Evolutionary conservation across 2,888 invertebrate genomes (phyloP).

Genomic region (Xanthia togata): DNA sequence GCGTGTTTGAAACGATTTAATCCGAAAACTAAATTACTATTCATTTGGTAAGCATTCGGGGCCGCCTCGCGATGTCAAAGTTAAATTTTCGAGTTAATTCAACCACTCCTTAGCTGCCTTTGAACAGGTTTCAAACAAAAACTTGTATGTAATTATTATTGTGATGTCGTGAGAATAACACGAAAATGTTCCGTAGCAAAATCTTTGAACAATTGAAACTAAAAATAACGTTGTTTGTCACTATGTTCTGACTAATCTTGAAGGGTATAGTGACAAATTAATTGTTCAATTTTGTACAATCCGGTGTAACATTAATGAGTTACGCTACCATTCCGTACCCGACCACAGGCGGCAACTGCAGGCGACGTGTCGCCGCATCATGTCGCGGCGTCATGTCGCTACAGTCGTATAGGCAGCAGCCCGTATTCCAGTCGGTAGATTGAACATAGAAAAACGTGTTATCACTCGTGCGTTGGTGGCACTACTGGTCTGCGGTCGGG

Average conservation of each 20-base stretch:
- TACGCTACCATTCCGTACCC: too few species aligned
- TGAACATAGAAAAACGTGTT: too few species aligned
- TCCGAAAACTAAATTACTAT: slow-evolving; percentile 90
- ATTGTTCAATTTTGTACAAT: slow-evolving; percentile 4
- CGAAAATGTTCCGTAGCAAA: slow-evolving; percentile 46
- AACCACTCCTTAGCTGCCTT: slow-evolving; percentile 67
- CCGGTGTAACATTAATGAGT: too few species aligned
- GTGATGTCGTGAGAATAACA: slow-evolving; percentile 64
- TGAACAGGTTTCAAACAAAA: slow-evolving; percentile 64
- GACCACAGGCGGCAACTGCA: too few species aligned
- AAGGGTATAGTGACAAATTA: slow-evolving; percentile 42
- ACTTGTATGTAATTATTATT: slow-evolving; percentile 68
- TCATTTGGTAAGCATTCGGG: slow-evolving; percentile 88
- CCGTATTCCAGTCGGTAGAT: too few species aligned
- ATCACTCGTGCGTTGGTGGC: too few species aligned
- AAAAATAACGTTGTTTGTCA: slow-evolving; percentile 37
- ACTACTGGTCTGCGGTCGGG: too few species aligned
- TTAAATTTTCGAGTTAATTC: slow-evolving; percentile 82
- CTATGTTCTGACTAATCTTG: slow-evolving; percentile 48
- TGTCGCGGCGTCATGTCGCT: too few species aligned
- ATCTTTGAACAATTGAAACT: slow-evolving; percentile 51
- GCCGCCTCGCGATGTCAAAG: slow-evolving; percentile 86
- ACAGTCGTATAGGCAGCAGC: too few species aligned
- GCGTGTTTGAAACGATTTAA: slow-evolving; percentile 90
- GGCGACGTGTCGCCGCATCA: too few species aligned